phyloP scores from a whole-genome alignment of 2,113 vertebrate genomes.

The Rhinogobius similis region DNA sequence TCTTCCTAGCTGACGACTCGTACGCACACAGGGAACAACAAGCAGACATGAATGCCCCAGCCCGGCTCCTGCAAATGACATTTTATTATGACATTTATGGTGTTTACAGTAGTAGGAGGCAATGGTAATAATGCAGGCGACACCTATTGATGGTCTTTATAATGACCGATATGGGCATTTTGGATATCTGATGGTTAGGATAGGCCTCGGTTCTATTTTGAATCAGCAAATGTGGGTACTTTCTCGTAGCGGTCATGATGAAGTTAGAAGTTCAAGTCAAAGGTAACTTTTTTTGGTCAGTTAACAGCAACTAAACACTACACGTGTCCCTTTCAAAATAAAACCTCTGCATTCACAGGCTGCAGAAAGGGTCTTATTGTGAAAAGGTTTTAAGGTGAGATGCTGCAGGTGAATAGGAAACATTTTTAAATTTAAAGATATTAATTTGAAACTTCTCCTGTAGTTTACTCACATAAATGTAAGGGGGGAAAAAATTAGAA shows the following conservation, averaged over 20 bases:
- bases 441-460: no score
- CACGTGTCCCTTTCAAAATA: no score
- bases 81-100: background rate
- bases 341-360: no score
- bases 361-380: no score
- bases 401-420: no score
- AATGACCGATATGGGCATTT: background rate
- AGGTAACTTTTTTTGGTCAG: background rate
- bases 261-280: background rate
- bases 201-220: background rate
- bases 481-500: no score
- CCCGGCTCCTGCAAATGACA: background rate
- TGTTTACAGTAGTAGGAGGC: background rate
- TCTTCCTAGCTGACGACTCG: slow-evolving; percentile 62
- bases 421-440: no score
- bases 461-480: no score
- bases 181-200: background rate
- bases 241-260: background rate
- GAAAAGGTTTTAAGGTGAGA: no score
- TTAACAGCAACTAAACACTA: no score
- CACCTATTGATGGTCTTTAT: background rate
- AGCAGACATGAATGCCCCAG: slow-evolving; percentile 1
- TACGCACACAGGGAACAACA: slow-evolving; percentile 32
- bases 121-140: background rate
- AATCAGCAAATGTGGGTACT: background rate